Evolutionary conservation across 2,113 vertebrate species (phyloP).

Genomic region (Ascaphus truei): DNA sequence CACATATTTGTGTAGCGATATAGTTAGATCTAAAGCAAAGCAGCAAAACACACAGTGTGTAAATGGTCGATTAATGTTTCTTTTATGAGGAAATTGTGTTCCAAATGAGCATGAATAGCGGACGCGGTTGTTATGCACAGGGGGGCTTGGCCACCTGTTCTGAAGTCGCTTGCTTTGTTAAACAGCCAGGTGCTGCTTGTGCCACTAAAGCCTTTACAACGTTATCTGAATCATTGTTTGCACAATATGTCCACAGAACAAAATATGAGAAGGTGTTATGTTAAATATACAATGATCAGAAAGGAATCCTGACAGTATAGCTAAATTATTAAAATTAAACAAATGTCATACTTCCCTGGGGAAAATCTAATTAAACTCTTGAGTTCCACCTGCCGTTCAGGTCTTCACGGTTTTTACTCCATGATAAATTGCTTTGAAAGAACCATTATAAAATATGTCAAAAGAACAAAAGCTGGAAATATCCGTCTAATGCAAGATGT

Average conservation of each 20-base stretch:
- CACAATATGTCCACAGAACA: not conserved
- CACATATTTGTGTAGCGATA: no score
- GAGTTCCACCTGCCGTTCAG: not conserved
- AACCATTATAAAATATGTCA: no score
- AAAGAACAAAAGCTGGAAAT: no score
- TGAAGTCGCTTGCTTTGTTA: not conserved
- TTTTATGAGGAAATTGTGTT: slow-evolving; percentile 11
- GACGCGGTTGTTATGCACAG: slow-evolving; percentile 2
- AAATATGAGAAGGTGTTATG: not conserved
- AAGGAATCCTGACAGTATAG: not conserved
- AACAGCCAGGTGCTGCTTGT: slow-evolving; percentile 13
- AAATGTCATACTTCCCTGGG: not conserved
- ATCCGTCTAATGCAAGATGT: no score
- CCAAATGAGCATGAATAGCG: not conserved
- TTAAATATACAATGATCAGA: not conserved
- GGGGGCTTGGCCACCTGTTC: slow-evolving; percentile 19
- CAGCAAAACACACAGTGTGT: not conserved
- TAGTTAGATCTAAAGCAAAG: not conserved
- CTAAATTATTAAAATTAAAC: slow-evolving; percentile 27
- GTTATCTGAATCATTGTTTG: slow-evolving; percentile 23
- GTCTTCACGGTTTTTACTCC: not conserved
- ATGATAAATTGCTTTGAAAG: no score
- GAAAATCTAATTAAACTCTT: not conserved
- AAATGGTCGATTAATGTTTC: slow-evolving; percentile 18
- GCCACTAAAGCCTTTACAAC: not conserved